Evolutionary conservation across 2,888 invertebrate species (phyloP).

Genomic region (Caenorhabditis sinica): DNA sequence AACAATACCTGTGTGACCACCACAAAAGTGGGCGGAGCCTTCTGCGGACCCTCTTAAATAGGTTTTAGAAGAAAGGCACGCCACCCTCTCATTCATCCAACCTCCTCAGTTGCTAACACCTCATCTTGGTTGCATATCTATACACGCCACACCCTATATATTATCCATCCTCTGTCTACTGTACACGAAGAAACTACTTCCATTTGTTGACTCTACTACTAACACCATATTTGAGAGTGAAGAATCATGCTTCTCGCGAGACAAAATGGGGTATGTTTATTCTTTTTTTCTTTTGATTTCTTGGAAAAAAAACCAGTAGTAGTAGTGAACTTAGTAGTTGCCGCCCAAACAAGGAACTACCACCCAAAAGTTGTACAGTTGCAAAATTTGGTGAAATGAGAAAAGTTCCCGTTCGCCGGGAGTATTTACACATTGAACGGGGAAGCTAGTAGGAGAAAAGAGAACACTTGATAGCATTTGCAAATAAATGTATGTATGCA

Average conservation of each 20-base stretch:
- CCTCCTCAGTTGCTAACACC: background rate
- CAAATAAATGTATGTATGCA: slow-evolving; percentile 36
- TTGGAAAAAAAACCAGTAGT: slow-evolving; percentile 14
- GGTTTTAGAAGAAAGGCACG: slow-evolving; percentile 26
- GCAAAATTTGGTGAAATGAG: background rate
- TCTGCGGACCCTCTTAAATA: slow-evolving; percentile 47
- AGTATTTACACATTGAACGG: slow-evolving; percentile 41
- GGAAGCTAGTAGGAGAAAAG: background rate
- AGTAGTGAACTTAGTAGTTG: slow-evolving; percentile 18
- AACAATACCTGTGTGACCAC: slow-evolving; percentile 26
- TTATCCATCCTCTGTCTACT: slow-evolving; percentile 21
- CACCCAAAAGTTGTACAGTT: slow-evolving; percentile 38
- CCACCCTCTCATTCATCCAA: slow-evolving; percentile 37
- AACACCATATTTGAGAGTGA: slow-evolving; percentile 21
- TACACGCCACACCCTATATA: background rate
- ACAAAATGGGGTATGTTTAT: slow-evolving; percentile 67
- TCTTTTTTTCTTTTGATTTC: slow-evolving; percentile 23
- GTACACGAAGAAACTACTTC: background rate
- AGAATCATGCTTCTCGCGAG: slow-evolving; percentile 54
- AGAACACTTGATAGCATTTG: slow-evolving; percentile 52
- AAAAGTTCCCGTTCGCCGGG: slow-evolving; percentile 12
- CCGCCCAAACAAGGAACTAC: background rate
- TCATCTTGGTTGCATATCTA: no score
- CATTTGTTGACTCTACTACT: slow-evolving; percentile 18
- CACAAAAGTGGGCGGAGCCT: slow-evolving; percentile 31